A percentile compares a stretch with the other conserved stretches of the same genome.
These are phyloP conservation scores for Trachythela sp. DNA, from an alignment of 64 coral and sea anemone species.

Conservation along the genomic window DNA sequence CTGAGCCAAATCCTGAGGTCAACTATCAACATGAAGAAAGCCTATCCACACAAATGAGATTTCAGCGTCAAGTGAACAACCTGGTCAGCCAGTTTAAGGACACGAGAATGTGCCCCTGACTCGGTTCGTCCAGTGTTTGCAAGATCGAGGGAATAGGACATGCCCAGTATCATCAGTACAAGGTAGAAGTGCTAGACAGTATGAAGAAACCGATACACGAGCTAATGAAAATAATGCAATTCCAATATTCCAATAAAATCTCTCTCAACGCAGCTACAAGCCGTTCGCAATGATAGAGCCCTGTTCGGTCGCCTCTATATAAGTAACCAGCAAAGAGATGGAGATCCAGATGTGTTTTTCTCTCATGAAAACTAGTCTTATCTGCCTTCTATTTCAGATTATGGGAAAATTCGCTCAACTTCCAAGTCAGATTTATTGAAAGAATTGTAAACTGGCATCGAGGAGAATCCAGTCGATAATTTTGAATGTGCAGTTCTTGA, in stretches of 20 bases:
- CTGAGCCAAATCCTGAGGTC: background rate
- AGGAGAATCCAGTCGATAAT: background rate
- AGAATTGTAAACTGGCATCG: background rate
- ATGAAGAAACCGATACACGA: too few species aligned
- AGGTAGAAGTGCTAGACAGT: too few species aligned
- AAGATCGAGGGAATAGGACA: too few species aligned
- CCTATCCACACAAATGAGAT: too few species aligned
- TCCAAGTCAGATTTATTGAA: constrained; percentile 42
- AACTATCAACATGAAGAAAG: too few species aligned
- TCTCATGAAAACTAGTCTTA: constrained; percentile 42
- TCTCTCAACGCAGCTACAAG: background rate
- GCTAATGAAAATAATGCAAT: too few species aligned
- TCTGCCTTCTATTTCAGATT: constrained; percentile 44
- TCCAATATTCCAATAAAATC: too few species aligned
- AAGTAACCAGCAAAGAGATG: constrained; percentile 18
- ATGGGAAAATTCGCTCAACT: constrained; percentile 50
- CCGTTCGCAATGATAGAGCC: background rate
- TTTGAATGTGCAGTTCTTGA: constrained; percentile 22
- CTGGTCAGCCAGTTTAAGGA: background rate
- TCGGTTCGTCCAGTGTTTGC: too few species aligned
- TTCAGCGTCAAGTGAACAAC: too few species aligned
- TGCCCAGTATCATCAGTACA: too few species aligned
- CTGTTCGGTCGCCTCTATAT: constrained; percentile 45
- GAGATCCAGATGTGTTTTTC: constrained; percentile 36
- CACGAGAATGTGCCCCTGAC: too few species aligned